Evolutionary conservation across 2,113 vertebrate genomes (phyloP).

Genomic region (Micromys minutus): DNA sequence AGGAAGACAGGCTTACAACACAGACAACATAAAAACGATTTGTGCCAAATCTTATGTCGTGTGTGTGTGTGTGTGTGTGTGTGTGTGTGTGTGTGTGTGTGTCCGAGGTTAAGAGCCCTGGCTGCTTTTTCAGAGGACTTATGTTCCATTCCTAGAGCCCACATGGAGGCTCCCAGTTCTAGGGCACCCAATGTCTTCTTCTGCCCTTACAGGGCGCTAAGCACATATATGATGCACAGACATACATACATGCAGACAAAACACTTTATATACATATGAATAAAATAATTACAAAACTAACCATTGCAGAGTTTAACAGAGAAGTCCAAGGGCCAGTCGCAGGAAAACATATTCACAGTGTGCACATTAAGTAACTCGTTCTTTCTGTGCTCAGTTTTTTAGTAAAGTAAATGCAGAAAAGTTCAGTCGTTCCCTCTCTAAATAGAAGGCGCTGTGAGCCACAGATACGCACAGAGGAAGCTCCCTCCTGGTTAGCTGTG

Average conservation of each 20-base stretch:
- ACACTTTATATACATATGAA: not conserved
- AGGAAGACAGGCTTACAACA: not conserved
- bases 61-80: too few species aligned
- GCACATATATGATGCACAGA: not conserved
- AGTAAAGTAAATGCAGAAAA: slow-evolving; percentile 1
- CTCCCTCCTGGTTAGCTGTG: not conserved
- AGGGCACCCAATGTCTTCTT: not conserved
- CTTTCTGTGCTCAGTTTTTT: not conserved
- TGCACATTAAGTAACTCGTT: not conserved
- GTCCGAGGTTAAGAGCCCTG: not conserved
- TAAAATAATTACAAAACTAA: not conserved
- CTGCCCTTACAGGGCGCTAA: too few species aligned
- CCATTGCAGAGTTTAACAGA: not conserved
- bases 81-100: not conserved
- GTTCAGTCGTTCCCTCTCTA: not conserved
- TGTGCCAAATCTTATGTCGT: not conserved
- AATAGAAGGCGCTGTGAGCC: not conserved
- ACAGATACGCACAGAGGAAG: not conserved
- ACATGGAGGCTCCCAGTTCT: not conserved
- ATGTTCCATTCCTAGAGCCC: not conserved
- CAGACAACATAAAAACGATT: not conserved
- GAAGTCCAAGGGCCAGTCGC: not conserved
- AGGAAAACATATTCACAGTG: not conserved
- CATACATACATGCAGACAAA: not conserved
- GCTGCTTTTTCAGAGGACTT: not conserved